phyloP scores from a whole-genome alignment of 2,888 invertebrate genomes.

The Sialis lutaria region DNA sequence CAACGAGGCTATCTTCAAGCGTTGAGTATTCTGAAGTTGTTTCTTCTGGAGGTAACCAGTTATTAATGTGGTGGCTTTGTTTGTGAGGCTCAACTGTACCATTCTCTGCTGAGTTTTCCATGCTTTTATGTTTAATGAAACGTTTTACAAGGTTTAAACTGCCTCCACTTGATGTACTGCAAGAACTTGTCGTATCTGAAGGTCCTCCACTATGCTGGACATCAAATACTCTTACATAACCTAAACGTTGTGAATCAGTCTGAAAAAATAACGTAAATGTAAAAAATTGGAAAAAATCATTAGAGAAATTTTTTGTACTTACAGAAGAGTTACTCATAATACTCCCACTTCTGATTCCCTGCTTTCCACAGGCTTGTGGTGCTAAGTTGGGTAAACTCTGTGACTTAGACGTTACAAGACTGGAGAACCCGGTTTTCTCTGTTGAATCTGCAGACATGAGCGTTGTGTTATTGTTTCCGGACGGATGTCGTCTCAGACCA shows the following conservation, averaged over 20 bases:
- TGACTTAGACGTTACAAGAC: slow-evolving; percentile 45
- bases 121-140: slow-evolving; percentile 80
- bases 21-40: slow-evolving; percentile 10
- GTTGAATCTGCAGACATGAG: slow-evolving; percentile 33
- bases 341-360: background rate
- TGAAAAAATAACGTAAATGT: background rate
- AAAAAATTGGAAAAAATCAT: background rate
- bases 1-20: slow-evolving; percentile 27
- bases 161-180: slow-evolving; percentile 15
- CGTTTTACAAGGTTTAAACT: slow-evolving; percentile 71
- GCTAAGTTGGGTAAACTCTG: slow-evolving; percentile 61
- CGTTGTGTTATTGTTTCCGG: slow-evolving; percentile 56
- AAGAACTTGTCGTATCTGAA: slow-evolving; percentile 26
- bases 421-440: slow-evolving; percentile 28
- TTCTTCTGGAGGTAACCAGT: background rate
- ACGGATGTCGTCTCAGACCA: slow-evolving; percentile 57
- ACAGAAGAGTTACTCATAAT: slow-evolving; percentile 50
- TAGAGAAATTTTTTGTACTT: slow-evolving; percentile 18
- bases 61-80: slow-evolving; percentile 1
- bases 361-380: background rate
- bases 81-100: slow-evolving; percentile 36
- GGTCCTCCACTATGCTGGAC: slow-evolving; percentile 24
- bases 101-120: slow-evolving; percentile 46
- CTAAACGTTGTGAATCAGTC: slow-evolving; percentile 12
- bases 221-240: slow-evolving; percentile 24